These are phyloP conservation scores for Gymnogyps californianus DNA, from an alignment of 2,113 vertebrate species.

Conservation along the genomic window DNA sequence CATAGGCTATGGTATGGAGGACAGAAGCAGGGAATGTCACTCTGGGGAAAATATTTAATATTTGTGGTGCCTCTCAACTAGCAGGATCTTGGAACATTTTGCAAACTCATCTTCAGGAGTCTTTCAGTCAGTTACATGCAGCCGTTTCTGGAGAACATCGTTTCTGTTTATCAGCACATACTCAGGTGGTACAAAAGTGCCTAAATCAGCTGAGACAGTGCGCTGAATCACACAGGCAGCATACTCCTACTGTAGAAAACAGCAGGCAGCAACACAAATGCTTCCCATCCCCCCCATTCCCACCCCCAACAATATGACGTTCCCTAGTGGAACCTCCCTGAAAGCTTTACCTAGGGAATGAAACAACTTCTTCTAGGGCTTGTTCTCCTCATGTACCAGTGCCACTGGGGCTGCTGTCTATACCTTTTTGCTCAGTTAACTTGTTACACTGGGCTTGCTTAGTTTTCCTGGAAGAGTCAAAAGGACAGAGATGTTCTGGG, in stretches of 20 bases:
- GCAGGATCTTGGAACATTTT: not conserved
- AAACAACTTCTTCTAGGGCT: not conserved
- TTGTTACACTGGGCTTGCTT: not conserved
- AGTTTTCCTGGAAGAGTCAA: not conserved
- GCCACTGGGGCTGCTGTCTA: not conserved
- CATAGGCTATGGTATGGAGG: not conserved
- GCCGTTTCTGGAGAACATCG: not conserved
- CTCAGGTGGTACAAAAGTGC: not conserved
- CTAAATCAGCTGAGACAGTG: not conserved
- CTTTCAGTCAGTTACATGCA: not conserved
- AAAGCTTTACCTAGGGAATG: not conserved
- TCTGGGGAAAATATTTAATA: not conserved
- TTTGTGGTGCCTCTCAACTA: not conserved
- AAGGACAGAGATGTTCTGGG: not conserved
- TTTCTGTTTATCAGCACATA: not conserved
- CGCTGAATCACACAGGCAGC: not conserved
- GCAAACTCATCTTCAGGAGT: not conserved
- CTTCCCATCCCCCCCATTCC: not conserved
- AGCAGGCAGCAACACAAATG: not conserved
- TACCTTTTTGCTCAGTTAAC: not conserved
- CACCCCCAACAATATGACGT: no score
- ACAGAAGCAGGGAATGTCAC: no score
- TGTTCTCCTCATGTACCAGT: not conserved
- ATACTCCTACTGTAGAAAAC: not conserved
- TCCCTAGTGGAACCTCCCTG: not conserved